Percentiles rank a stretch among this genome's conserved stretches.
Conservation (phyloP, 2,113 vertebrate genomes). For the Pleuronectes platessa region DNA sequence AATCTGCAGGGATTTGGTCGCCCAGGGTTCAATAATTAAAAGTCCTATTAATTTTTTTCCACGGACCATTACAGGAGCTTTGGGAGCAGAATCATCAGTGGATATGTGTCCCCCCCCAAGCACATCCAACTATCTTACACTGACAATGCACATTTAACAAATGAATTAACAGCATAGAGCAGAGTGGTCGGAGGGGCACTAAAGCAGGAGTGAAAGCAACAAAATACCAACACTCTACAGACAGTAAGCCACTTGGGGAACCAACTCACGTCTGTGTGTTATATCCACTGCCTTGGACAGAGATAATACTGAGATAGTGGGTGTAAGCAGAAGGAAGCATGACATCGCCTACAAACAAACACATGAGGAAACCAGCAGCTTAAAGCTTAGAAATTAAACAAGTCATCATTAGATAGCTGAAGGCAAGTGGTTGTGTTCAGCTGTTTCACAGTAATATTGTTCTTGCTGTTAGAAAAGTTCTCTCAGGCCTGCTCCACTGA, state of each 20-base stretch:
- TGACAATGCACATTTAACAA: constrained; percentile 12
- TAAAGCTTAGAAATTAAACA: no score
- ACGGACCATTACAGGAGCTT: constrained; percentile 14
- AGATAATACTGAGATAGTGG: no score
- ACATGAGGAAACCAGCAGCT: no score
- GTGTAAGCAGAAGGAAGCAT: neutral
- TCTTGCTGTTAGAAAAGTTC: neutral
- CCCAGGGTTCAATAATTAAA: constrained; percentile 46
- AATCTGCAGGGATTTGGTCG: constrained; percentile 7
- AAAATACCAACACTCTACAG: neutral
- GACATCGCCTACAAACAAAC: neutral
- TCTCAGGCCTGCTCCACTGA: neutral
- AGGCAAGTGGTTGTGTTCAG: no score
- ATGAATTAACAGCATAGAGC: constrained; percentile 33
- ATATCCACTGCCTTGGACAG: neutral
- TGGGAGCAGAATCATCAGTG: constrained; percentile 30
- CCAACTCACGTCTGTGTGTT: no score
- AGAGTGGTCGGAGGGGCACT: constrained; percentile 3
- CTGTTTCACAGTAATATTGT: no score
- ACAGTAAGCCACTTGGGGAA: neutral
- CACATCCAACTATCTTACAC: constrained; percentile 26
- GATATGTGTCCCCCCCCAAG: constrained; percentile 15
- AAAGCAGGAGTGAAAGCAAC: constrained; percentile 18
- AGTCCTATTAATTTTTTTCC: constrained; percentile 7
- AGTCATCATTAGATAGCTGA: no score